These are phyloP conservation scores for Pantherophis alleghaniensis DNA, from an alignment of 2,797 vertebrate genomes.

Conservation along the genomic window DNA sequence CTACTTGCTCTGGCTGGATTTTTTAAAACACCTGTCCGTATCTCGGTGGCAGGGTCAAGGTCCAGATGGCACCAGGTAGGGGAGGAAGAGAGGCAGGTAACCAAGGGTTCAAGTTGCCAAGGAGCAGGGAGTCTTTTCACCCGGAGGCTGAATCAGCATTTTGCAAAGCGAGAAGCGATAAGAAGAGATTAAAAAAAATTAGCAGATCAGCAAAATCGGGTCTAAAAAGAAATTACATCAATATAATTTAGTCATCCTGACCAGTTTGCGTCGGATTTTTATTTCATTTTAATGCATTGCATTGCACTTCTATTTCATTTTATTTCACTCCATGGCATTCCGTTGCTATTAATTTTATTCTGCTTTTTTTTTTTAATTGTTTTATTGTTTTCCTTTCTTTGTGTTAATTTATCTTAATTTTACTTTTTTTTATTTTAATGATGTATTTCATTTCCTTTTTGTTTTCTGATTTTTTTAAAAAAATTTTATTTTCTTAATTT, in stretches of 20 bases:
- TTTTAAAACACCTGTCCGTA: not conserved
- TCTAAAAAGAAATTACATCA: not conserved
- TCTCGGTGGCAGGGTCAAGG: not conserved
- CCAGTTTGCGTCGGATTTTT: not conserved
- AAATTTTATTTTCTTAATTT: not conserved
- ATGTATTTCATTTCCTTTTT: not conserved
- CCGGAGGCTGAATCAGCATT: slow-evolving; percentile 38
- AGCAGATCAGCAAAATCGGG: not conserved
- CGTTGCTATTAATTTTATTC: not conserved
- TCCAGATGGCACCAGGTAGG: not conserved
- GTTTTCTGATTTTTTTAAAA: not conserved
- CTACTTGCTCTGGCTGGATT: not conserved
- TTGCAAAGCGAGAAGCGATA: not conserved
- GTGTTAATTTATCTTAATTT: not conserved
- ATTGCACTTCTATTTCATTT: not conserved
- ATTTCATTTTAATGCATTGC: not conserved
- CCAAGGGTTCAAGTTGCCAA: not conserved
- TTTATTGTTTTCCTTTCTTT: not conserved
- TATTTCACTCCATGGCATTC: not conserved
- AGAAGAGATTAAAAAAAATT: not conserved
- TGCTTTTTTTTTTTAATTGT: not conserved
- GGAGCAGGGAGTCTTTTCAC: not conserved
- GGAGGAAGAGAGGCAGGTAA: not conserved
- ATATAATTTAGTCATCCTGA: not conserved
- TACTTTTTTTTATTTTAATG: not conserved